These are phyloP conservation scores for Eupithecia dodoneata DNA, from an alignment of 2,888 invertebrate genomes.

Conservation along the genomic window DNA sequence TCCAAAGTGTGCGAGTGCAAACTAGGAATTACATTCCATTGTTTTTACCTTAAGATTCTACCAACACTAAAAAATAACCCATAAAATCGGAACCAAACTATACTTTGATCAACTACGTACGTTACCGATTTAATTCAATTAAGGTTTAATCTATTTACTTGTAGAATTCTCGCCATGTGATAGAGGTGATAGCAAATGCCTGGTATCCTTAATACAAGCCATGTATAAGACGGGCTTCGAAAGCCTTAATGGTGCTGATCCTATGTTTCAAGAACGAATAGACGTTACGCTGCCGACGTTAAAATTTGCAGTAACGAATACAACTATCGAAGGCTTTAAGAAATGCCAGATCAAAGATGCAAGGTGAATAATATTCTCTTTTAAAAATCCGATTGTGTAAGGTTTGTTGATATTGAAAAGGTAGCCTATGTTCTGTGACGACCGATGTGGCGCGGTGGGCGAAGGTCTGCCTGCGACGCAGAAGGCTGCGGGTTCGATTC, in stretches of 20 bases:
- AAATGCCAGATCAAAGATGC: slow-evolving; percentile 36
- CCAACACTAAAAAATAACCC: neutral
- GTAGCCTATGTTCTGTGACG: no score
- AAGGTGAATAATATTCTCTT: slow-evolving; percentile 27
- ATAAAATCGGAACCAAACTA: neutral
- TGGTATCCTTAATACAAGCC: slow-evolving; percentile 8
- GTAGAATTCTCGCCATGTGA: slow-evolving; percentile 15
- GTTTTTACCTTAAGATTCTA: neutral
- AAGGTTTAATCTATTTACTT: neutral
- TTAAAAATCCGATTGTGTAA: no score
- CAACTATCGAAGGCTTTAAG: slow-evolving; percentile 41
- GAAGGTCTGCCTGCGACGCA: no score
- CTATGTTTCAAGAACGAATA: slow-evolving; percentile 45
- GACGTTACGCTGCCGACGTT: slow-evolving; percentile 33
- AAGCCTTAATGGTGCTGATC: slow-evolving; percentile 41
- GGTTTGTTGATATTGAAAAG: no score
- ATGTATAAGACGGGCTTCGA: slow-evolving; percentile 3
- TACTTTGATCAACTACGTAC: neutral
- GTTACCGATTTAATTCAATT: no score
- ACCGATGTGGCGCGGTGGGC: no score
- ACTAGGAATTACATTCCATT: neutral
- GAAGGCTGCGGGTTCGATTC: no score
- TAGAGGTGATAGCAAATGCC: slow-evolving; percentile 3
- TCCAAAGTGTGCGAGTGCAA: no score
- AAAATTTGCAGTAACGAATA: slow-evolving; percentile 35